Percentiles rank a stretch among this genome's conserved stretches.
phyloP scores from a whole-genome alignment of 2,113 vertebrate genomes.

The Bubalus kerabau region DNA sequence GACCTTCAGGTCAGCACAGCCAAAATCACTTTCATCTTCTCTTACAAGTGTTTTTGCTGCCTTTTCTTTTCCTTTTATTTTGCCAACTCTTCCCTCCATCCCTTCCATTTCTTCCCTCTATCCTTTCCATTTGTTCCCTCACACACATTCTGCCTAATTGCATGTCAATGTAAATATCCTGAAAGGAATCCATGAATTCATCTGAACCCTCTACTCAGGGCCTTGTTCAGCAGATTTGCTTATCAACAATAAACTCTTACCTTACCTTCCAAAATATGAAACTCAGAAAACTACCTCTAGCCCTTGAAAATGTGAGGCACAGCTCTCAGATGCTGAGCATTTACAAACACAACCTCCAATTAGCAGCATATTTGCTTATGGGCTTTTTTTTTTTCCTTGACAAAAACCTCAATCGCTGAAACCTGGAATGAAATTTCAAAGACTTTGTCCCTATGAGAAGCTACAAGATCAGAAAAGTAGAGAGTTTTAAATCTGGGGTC shows the following conservation, averaged over 20 bases:
- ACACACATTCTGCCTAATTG: not conserved
- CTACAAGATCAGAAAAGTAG: conserved; percentile 16
- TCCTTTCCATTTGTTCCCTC: not conserved
- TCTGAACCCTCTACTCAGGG: too few relatives aligned
- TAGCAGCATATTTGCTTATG: not conserved
- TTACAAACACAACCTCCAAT: not conserved
- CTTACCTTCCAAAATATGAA: not conserved
- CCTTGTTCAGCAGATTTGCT: not conserved
- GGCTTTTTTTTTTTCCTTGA: not conserved
- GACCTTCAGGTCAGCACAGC: not conserved
- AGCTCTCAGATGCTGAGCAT: not conserved
- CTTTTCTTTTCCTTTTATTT: not conserved
- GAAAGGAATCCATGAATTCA: not conserved
- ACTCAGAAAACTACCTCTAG: not conserved
- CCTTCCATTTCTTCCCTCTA: not conserved
- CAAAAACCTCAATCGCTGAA: conserved; percentile 35
- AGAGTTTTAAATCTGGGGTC: not conserved
- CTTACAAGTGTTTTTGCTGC: not conserved
- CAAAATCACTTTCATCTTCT: not conserved
- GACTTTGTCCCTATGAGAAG: not conserved
- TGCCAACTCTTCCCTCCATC: not conserved
- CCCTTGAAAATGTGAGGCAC: not conserved
- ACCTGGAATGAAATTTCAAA: conserved; percentile 42
- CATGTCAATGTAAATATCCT: not conserved
- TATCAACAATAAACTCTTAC: not conserved